Base-by-base conservation (phyloP, 2,888 invertebrate species). In the Drosophila paranaensis region DNA sequence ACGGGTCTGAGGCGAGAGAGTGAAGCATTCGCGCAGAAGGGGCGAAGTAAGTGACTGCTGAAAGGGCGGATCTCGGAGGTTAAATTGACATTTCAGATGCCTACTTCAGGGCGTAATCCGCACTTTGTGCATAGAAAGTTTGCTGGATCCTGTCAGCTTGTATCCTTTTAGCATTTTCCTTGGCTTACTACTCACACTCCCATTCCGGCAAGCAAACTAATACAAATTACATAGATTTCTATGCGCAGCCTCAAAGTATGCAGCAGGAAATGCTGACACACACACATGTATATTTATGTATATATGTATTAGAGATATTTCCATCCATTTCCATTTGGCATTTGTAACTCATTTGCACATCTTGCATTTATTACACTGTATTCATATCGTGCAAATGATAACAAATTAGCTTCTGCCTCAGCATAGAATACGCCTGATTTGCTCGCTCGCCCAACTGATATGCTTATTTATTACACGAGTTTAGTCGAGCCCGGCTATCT, bases 401-500 rank as follows among this genome's bases (percentile, higher is more conserved):
- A 83, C 81, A 84, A 88, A 84, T 84, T 88, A 88, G 81, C 71
- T 58, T 53, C 46, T 63, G 63, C 72, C 40, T 25, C 25, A 13
- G 67, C 69, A 69, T 43, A 65, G 70, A 74, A 65, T 82, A 65
- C 62, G 60, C 66, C 48, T 67, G 80, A 82, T 73, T 81, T 84
- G 79, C 82, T 50, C 48, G 50, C 70, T 63, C 63, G 56, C 69
- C 70, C 83, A 57, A 53, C 57, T 45, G 76, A 66, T 66, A 69
- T 62, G 74, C 66, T 65, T 72, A 82, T 85, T 72, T 85, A 79
- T 82, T 57, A 67, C 60, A 55, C 39, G 9, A 56, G 61, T 55
- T 48, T 20, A 54, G 37, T 48, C 33, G 20, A 55, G 30, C 14
- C 25, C n/a, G 40, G 14, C 53, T 35, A 33, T 57, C 25, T 55